A percentile compares a stretch with the other conserved stretches of the same genome.
Conservation (phyloP, 2,888 invertebrate genomes). For the Drosophila antonietae region DNA sequence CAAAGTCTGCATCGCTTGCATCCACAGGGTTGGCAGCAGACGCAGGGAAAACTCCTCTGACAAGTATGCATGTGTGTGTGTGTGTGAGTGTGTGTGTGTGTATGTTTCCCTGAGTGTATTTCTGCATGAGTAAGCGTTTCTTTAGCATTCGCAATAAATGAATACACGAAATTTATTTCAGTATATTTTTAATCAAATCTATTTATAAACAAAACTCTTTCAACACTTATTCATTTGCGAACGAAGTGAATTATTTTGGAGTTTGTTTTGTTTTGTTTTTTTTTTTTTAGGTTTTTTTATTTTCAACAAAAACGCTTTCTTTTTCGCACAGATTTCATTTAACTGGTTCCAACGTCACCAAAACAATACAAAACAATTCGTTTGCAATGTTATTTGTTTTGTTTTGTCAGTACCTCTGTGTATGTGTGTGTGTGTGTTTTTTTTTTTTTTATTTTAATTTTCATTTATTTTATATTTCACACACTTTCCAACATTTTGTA, state of each 20-base stretch:
- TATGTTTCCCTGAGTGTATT: neutral
- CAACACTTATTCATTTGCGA: conserved; percentile 4
- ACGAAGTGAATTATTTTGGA: neutral
- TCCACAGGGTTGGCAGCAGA: conserved; percentile 42
- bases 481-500: conserved; percentile 79
- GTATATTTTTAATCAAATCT: conserved; percentile 24
- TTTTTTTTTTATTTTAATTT: conserved; percentile 32
- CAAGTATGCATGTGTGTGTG: conserved; percentile 6
- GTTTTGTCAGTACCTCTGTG: neutral
- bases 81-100: neutral
- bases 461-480: conserved; percentile 60
- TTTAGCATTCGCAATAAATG: conserved; percentile 4
- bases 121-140: conserved; percentile 46
- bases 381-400: conserved; percentile 34
- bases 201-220: conserved; percentile 45
- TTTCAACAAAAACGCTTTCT: conserved; percentile 48
- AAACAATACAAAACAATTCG: conserved; percentile 39
- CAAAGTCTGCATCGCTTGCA: conserved; percentile 67
- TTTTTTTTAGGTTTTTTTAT: neutral
- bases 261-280: neutral
- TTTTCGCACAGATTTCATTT: conserved; percentile 69
- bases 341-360: conserved; percentile 51
- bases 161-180: neutral
- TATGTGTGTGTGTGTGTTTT: neutral
- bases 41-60: conserved; percentile 23